These are phyloP conservation scores for Nomada goodeniana DNA, from an alignment of 2,888 invertebrate species.

Conservation along the genomic window DNA sequence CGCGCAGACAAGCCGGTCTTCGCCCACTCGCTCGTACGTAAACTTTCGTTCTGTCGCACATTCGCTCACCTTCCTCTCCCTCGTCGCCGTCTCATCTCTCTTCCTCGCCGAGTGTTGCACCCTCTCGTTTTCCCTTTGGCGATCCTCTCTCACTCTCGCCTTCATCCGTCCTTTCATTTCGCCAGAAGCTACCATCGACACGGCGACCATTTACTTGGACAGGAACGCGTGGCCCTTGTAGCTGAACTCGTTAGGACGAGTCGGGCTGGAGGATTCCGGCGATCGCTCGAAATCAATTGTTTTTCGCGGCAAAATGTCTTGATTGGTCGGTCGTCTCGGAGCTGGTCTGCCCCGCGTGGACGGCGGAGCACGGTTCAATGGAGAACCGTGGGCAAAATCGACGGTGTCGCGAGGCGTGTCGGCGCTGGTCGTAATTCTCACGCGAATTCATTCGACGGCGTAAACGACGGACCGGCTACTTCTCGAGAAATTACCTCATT, in stretches of 20 bases:
- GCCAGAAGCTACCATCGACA: slow-evolving; percentile 59
- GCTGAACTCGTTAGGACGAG: slow-evolving; percentile 53
- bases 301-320: slow-evolving; percentile 12
- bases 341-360: not conserved
- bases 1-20: not conserved
- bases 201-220: slow-evolving; percentile 43
- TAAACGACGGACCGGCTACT: slow-evolving; percentile 4
- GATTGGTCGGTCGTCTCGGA: slow-evolving; percentile 5
- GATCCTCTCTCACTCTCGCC: slow-evolving; percentile 51
- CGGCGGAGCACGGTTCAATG: not conserved
- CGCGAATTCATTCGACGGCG: slow-evolving; percentile 6
- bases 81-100: slow-evolving; percentile 12
- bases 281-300: slow-evolving; percentile 52
- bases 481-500: slow-evolving; percentile 1
- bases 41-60: slow-evolving; percentile 20
- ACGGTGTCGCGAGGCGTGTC: not conserved
- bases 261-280: slow-evolving; percentile 18
- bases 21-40: slow-evolving; percentile 19
- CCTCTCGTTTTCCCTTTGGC: slow-evolving; percentile 21
- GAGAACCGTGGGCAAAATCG: not conserved
- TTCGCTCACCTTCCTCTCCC: not conserved
- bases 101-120: not conserved
- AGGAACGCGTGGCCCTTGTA: slow-evolving; percentile 64
- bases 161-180: slow-evolving; percentile 61
- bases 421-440: not conserved